These are phyloP conservation scores for Osmerus eperlanus DNA, from an alignment of 2,113 vertebrate genomes.

Conservation along the genomic window DNA sequence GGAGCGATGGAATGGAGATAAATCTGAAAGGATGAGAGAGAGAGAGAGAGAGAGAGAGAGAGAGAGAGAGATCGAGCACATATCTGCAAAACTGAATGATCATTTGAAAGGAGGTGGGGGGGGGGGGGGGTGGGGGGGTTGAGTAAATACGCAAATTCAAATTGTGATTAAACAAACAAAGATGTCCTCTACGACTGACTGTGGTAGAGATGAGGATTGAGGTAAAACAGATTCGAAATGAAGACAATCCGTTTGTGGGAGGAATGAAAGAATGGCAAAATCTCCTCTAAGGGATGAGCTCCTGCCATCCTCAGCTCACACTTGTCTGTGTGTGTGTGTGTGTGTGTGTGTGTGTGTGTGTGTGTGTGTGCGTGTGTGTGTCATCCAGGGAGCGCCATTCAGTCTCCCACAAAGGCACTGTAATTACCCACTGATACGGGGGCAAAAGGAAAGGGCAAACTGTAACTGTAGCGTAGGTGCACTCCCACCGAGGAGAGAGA, in stretches of 20 bases:
- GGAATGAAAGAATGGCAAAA: no score
- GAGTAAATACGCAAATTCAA: no score
- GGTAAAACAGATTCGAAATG: no score
- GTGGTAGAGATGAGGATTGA: no score
- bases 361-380: no score
- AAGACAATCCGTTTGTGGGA: no score
- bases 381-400: slow-evolving; percentile 36
- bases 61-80: background rate
- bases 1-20: background rate
- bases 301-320: no score
- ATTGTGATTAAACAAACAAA: no score
- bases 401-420: slow-evolving; percentile 49
- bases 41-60: background rate
- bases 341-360: no score
- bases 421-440: slow-evolving; percentile 53
- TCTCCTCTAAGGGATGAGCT: background rate
- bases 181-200: no score
- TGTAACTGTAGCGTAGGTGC: slow-evolving; percentile 51
- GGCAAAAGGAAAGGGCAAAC: slow-evolving; percentile 53
- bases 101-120: background rate
- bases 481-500: slow-evolving; percentile 38
- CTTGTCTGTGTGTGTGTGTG: no score
- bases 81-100: background rate
- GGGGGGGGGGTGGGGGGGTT: no score
- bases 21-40: background rate